Evolutionary conservation across 2,888 invertebrate genomes (phyloP).

Genomic region (Deilephila porcellus): DNA sequence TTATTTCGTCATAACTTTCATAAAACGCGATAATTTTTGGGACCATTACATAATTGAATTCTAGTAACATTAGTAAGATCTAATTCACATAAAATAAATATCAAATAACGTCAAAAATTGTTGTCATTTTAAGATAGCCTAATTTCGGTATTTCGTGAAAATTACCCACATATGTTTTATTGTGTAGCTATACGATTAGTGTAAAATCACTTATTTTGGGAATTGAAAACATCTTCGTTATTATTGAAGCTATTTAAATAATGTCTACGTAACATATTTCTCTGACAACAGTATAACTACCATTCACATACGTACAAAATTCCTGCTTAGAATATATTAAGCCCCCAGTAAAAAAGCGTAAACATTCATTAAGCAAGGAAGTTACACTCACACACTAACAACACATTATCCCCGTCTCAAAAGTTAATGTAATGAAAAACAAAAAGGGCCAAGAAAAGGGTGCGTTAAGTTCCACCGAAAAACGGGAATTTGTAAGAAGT

Average conservation of each 20-base stretch:
- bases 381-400: constrained; percentile 75
- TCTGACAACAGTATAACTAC: too few relatives aligned
- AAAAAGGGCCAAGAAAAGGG: constrained; percentile 85
- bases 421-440: constrained; percentile 85
- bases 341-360: constrained; percentile 42
- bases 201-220: background rate
- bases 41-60: too few relatives aligned
- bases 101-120: too few relatives aligned
- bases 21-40: too few relatives aligned
- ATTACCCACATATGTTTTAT: too few relatives aligned
- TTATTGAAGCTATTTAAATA: background rate
- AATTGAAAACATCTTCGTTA: background rate
- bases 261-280: too few relatives aligned
- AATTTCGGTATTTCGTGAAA: too few relatives aligned
- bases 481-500: constrained; percentile 85
- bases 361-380: constrained; percentile 65
- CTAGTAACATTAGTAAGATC: too few relatives aligned
- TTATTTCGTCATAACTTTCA: too few relatives aligned
- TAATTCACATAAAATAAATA: too few relatives aligned
- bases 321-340: constrained; percentile 5
- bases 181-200: too few relatives aligned
- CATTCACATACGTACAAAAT: background rate
- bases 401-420: constrained; percentile 80
- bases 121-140: too few relatives aligned
- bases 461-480: constrained; percentile 84